Evolutionary conservation across 2,797 vertebrate genomes (phyloP), one percentile per base, ranked within the genome.

Genomic region (Anniella stebbinsi): DNA sequence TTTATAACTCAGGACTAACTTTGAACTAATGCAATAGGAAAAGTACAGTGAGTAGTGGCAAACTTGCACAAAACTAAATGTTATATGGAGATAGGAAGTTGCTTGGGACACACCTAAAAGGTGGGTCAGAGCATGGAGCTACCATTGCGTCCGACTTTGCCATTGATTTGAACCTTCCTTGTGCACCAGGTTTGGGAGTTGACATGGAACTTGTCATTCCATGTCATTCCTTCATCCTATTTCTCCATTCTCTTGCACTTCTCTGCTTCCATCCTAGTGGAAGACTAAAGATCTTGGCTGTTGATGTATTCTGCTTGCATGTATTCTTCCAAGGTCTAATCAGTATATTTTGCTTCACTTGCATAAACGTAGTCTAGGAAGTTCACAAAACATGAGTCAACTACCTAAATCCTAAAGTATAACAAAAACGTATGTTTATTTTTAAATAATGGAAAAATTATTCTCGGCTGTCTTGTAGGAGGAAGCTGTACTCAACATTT

Each of bases 301-400:
- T 80, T 60, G 72, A 77, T 69, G 7, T 77, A 89, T 77, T 77
- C 60, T 69, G 9, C 72, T 54, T 54, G 36, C 70, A 80, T 80
- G 48, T 86, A 80, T 72, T 83, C 28, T 67, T 77, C 73, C 48
- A 94, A 95, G 94, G 84, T 88, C 89, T 93, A 94, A 93, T 90
- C 93, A 94, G 87, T 93, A 95, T 95, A 96, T 94, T 96, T 95
- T 93, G 63, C 90, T 94, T 94, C 89, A 91, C 72, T 96, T 93
- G 95, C 95, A 96, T 88, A 93, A 96, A 96, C 30, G 1, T 90
- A 25, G 7, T 91, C 89, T 90, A 92, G 95, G 94, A 94, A 96
- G 93, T 92, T 95, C 97, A 96, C 89, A 96, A 96, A 97, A 95
- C 92, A 95, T 92, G 96, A 96, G 95, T 96, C 90, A 97, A 87